Conservation (phyloP, 92 coral and sea anemone genomes). For the Paragorgia papillata region DNA sequence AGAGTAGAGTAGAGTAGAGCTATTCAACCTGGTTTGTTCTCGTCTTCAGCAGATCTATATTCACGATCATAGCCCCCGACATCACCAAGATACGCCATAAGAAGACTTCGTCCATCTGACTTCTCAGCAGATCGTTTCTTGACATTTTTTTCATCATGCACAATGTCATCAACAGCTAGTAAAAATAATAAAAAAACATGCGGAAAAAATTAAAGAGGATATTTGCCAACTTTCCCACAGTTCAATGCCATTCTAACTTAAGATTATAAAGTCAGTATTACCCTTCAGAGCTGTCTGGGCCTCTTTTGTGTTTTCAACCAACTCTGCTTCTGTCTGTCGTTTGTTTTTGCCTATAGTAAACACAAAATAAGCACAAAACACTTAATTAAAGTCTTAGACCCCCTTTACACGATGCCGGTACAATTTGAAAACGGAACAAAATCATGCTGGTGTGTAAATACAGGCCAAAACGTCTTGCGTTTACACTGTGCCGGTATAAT, state of each 20-base stretch:
- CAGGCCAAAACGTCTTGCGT: too few species aligned
- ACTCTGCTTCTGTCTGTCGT: conserved; percentile 73
- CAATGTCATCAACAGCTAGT: conserved; percentile 80
- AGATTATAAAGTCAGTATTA: too few species aligned
- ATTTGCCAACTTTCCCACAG: not conserved
- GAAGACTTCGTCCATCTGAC: conserved; percentile 76
- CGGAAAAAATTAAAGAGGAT: not conserved
- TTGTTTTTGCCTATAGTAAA: conserved; percentile 70
- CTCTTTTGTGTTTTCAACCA: conserved; percentile 60
- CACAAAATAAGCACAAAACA: conserved; percentile 1
- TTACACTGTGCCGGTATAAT: too few species aligned
- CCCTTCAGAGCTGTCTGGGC: conserved; percentile 85
- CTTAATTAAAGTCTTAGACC: not conserved
- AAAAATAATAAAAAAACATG: too few species aligned
- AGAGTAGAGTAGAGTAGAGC: conserved; percentile 23
- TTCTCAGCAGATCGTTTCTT: conserved; percentile 72
- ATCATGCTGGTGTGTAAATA: too few species aligned
- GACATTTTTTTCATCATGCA: conserved; percentile 55
- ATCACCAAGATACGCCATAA: conserved; percentile 88
- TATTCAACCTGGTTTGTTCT: conserved; percentile 62
- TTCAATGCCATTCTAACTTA: not conserved
- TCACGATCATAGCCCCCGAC: conserved; percentile 95
- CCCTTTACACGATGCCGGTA: too few species aligned
- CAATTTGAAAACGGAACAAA: too few species aligned
- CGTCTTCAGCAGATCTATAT: conserved; percentile 82